phyloP scores from a whole-genome alignment of 1,140 invertebrate genomes.

The Drosophila sturtevanti region DNA sequence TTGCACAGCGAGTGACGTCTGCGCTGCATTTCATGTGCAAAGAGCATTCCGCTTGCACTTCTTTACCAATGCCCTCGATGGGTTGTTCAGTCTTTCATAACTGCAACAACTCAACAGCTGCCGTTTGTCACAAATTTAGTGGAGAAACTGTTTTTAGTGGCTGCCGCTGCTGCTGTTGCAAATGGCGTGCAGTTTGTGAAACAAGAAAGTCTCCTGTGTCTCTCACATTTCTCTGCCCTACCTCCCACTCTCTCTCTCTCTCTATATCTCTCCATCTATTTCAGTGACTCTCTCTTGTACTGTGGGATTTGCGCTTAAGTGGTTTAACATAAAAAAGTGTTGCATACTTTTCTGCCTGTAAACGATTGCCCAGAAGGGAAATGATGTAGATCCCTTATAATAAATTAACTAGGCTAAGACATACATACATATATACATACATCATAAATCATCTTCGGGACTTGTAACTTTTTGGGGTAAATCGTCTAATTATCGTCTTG shows the following conservation, averaged over 20 bases:
- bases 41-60: slow-evolving; percentile 34
- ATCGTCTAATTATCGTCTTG: slow-evolving; percentile 64
- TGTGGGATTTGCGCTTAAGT: slow-evolving; percentile 54
- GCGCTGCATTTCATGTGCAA: slow-evolving; percentile 63
- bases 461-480: slow-evolving; percentile 42
- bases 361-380: slow-evolving; percentile 33
- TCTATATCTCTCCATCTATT: slow-evolving; percentile 4
- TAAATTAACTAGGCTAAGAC: slow-evolving; percentile 52
- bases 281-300: not conserved
- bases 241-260: not conserved
- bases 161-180: slow-evolving; percentile 36
- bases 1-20: slow-evolving; percentile 34
- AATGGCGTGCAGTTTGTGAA: slow-evolving; percentile 55
- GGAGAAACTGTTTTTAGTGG: slow-evolving; percentile 36
- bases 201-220: slow-evolving; percentile 10
- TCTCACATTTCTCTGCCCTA: not conserved
- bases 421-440: slow-evolving; percentile 25
- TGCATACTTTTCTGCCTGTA: slow-evolving; percentile 51
- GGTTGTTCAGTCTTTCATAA: slow-evolving; percentile 13
- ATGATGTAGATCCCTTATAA: slow-evolving; percentile 33
- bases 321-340: slow-evolving; percentile 48
- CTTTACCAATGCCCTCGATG: slow-evolving; percentile 6
- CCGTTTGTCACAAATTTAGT: slow-evolving; percentile 67
- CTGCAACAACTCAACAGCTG: slow-evolving; percentile 55
- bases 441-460: slow-evolving; percentile 70